A percentile compares a stretch with the other conserved stretches of the same genome.
Evolutionary conservation across 2,113 vertebrate species (phyloP).

Genomic region (Carassius carassius): DNA sequence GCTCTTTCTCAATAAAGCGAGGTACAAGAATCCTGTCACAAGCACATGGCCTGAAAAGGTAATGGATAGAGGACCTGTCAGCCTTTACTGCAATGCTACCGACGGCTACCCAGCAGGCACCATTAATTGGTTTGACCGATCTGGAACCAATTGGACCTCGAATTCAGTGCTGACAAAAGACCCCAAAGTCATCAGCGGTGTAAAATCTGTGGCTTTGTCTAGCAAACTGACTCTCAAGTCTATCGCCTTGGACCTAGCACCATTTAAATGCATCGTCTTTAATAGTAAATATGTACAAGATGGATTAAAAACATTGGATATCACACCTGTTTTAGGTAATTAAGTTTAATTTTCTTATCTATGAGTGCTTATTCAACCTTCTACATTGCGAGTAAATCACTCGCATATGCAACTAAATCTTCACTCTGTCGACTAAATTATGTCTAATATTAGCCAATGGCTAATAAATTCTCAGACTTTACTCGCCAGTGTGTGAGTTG

Average conservation of each 20-base stretch:
- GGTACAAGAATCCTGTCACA: slow-evolving; percentile 54
- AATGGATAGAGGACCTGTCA: accelerated
- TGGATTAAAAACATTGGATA: accelerated
- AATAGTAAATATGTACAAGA: slow-evolving; percentile 51
- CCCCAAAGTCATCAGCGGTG: accelerated
- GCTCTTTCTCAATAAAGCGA: slow-evolving; percentile 57
- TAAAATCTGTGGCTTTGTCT: slow-evolving; percentile 58
- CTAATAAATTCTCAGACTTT: no score
- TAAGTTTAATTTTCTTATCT: neutral
- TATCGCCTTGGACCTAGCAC: accelerated
- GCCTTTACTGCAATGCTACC: slow-evolving; percentile 56
- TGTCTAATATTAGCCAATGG: no score
- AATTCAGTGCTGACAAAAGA: neutral
- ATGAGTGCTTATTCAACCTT: neutral
- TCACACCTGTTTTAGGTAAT: neutral
- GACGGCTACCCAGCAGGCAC: slow-evolving; percentile 67
- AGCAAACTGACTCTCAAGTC: slow-evolving; percentile 46
- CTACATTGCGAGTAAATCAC: no score
- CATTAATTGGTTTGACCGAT: slow-evolving; percentile 65
- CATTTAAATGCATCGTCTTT: slow-evolving; percentile 60
- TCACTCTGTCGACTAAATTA: no score
- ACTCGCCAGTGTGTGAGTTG: no score
- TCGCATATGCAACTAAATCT: no score
- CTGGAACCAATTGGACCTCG: neutral
- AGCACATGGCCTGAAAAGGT: neutral